Conservation (phyloP, 2,113 vertebrate genomes). For the Crotophaga sulcirostris region DNA sequence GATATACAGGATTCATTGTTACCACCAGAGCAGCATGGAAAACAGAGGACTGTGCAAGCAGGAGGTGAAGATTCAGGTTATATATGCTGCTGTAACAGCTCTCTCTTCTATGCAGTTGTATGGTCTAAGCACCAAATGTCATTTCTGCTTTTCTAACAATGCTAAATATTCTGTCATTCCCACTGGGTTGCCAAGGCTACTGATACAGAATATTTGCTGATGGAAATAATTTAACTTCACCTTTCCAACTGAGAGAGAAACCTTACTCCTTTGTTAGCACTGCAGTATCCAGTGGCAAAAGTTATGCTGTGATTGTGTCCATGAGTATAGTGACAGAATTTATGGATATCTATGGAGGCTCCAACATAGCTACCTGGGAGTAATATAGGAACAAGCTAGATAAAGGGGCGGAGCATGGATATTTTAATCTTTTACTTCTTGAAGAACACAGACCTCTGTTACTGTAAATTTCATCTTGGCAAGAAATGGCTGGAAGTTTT, state of each 20-base stretch:
- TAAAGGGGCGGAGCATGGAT: not conserved
- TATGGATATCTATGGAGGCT: not conserved
- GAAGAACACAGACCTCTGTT: not conserved
- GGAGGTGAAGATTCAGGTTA: not conserved
- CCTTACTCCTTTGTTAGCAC: not conserved
- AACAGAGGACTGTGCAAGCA: not conserved
- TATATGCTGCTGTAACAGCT: not conserved
- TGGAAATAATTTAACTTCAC: not conserved
- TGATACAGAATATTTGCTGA: not conserved
- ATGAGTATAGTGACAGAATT: not conserved
- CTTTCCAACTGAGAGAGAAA: not conserved
- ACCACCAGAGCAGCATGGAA: not conserved
- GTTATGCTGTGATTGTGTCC: not conserved
- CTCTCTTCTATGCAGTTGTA: not conserved
- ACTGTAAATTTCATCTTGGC: not conserved
- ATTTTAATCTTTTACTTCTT: not conserved
- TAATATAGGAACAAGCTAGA: not conserved
- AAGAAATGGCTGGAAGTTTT: not conserved
- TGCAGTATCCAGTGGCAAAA: not conserved
- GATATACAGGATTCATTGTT: not conserved
- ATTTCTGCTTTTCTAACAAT: not conserved
- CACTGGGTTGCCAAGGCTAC: not conserved
- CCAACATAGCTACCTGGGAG: not conserved
- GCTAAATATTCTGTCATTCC: not conserved
- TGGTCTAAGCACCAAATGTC: not conserved